These are phyloP conservation scores for Masnerella sp. DNA, from an alignment of 2,888 invertebrate genomes.

Conservation along the genomic window DNA sequence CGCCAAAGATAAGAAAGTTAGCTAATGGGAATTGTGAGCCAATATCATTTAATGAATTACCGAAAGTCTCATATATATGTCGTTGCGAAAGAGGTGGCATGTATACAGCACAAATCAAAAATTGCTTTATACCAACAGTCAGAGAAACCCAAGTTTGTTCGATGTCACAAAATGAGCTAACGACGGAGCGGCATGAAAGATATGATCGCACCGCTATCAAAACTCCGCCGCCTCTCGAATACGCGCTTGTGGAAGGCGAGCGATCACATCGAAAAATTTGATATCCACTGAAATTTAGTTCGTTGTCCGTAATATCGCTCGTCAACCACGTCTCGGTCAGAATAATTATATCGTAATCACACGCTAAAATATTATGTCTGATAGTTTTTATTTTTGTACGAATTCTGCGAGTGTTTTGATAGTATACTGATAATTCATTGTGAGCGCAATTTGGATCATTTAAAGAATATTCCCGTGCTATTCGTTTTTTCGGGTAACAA, in stretches of 20 bases:
- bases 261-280: background rate
- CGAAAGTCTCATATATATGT: background rate
- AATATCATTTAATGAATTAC: background rate
- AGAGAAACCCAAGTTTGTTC: conserved; percentile 4
- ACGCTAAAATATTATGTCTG: background rate
- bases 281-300: background rate
- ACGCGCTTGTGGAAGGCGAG: background rate
- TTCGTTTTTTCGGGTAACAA: no score
- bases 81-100: background rate
- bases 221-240: background rate
- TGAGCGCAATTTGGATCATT: no score
- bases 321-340: conserved; percentile 1
- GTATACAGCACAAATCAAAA: background rate
- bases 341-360: background rate
- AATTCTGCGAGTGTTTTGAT: background rate
- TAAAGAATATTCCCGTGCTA: no score
- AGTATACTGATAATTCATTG: no score
- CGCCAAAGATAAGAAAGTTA: background rate
- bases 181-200: background rate
- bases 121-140: background rate
- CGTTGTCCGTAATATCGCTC: background rate
- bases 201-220: background rate
- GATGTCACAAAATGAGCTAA: background rate
- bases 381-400: background rate
- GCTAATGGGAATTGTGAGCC: background rate